A percentile compares a stretch with the other conserved stretches of the same genome.
Evolutionary conservation across 1,140 invertebrate species (phyloP).

Genomic region (Drosophila miranda): DNA sequence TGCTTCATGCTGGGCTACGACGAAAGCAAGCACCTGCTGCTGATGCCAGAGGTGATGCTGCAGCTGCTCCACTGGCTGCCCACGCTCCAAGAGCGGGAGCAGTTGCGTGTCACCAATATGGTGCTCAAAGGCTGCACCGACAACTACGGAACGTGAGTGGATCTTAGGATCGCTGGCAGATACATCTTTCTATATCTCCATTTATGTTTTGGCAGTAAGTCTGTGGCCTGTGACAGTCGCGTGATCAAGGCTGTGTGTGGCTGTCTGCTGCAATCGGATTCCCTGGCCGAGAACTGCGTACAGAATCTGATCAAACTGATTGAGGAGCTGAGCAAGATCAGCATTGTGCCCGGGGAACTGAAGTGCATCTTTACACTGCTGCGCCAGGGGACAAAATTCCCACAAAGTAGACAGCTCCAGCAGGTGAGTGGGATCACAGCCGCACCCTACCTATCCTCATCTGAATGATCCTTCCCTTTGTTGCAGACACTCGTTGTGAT

Average conservation of each 20-base stretch:
- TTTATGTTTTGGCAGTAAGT: slow-evolving; percentile 73
- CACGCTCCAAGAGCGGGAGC: slow-evolving; percentile 80
- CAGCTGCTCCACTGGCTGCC: slow-evolving; percentile 80
- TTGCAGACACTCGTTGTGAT: slow-evolving; percentile 67
- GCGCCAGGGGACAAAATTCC: slow-evolving; percentile 63
- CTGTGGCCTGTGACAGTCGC: slow-evolving; percentile 78
- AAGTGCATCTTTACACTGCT: slow-evolving; percentile 82
- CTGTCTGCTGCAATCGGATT: slow-evolving; percentile 69
- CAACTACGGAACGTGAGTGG: slow-evolving; percentile 82
- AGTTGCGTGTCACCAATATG: slow-evolving; percentile 80
- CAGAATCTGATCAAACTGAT: slow-evolving; percentile 84
- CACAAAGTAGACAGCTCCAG: slow-evolving; percentile 71
- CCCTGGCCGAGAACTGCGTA: slow-evolving; percentile 70
- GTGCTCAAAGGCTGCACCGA: slow-evolving; percentile 82
- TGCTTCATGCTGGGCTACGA: slow-evolving; percentile 82
- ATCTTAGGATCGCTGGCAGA: background rate
- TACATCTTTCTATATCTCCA: background rate
- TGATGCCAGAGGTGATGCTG: slow-evolving; percentile 72
- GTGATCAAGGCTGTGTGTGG: slow-evolving; percentile 82
- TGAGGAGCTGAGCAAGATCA: slow-evolving; percentile 85
- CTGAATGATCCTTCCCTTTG: background rate
- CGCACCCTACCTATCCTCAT: background rate
- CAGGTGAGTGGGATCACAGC: slow-evolving; percentile 44
- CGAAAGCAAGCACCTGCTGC: slow-evolving; percentile 59
- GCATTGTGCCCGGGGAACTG: slow-evolving; percentile 84